Percentiles rank a stretch among this genome's conserved stretches.
These are phyloP conservation scores for Abscondita cerata DNA, from an alignment of 2,888 invertebrate species.

Conservation along the genomic window DNA sequence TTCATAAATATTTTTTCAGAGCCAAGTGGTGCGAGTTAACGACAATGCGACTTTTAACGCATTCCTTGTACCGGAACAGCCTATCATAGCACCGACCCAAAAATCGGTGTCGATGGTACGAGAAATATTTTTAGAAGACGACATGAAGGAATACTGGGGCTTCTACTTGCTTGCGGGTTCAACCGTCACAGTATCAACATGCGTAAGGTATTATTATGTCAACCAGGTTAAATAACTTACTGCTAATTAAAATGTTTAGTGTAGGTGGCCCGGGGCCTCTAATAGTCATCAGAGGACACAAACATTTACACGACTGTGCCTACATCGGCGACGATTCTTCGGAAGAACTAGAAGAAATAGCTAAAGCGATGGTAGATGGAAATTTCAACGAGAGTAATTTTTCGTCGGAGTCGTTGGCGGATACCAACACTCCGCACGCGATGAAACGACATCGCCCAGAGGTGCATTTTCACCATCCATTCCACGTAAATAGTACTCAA, in stretches of 20 bases:
- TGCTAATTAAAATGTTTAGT: constrained; percentile 17
- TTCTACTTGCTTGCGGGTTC: constrained; percentile 79
- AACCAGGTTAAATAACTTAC: background rate
- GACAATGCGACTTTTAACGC: constrained; percentile 80
- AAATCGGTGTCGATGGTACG: constrained; percentile 74
- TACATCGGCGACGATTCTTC: constrained; percentile 83
- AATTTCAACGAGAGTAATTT: constrained; percentile 46
- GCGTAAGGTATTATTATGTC: constrained; percentile 67
- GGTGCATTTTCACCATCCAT: constrained; percentile 68
- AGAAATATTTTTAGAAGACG: constrained; percentile 73
- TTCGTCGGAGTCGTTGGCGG: constrained; percentile 57
- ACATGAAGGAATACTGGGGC: constrained; percentile 86
- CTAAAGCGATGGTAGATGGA: constrained; percentile 52
- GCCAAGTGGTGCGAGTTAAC: constrained; percentile 65
- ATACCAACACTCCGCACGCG: constrained; percentile 67
- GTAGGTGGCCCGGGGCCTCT: constrained; percentile 80
- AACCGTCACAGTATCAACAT: constrained; percentile 75
- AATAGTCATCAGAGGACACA: constrained; percentile 78
- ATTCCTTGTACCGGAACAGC: constrained; percentile 70
- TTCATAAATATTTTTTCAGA: constrained; percentile 56
- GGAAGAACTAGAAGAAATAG: constrained; percentile 72
- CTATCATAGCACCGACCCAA: constrained; percentile 64
- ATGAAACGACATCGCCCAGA: constrained; percentile 70
- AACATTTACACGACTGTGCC: constrained; percentile 78
- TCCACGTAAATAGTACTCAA: constrained; percentile 47